Conservation (phyloP, 35 echinoderm and acorn worm species). For the Holothuria glaberrima region DNA sequence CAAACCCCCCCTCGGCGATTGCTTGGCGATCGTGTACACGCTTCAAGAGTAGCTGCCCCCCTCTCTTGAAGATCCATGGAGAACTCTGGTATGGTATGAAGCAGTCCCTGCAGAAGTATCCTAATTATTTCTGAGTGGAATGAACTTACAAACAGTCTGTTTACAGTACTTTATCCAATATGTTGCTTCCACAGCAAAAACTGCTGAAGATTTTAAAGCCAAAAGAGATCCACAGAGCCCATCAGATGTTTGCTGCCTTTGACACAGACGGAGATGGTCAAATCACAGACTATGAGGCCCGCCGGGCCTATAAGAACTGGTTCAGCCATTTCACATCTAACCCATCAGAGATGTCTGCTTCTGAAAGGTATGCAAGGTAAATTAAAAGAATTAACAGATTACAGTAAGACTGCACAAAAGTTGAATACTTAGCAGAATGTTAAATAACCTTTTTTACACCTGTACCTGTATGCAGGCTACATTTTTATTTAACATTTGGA, state of each 20-base stretch:
- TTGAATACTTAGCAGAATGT: too few relatives aligned
- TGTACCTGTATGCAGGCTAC: too few relatives aligned
- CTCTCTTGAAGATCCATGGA: too few relatives aligned
- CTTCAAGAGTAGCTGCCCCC: too few relatives aligned
- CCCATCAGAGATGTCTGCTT: conserved; percentile 64
- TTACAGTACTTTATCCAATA: neutral
- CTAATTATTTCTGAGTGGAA: neutral
- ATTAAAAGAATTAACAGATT: neutral
- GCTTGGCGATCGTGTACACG: too few relatives aligned
- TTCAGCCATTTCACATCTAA: conserved; percentile 75
- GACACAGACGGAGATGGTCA: conserved; percentile 86
- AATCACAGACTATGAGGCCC: conserved; percentile 88
- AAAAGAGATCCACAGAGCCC: conserved; percentile 77
- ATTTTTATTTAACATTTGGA: too few relatives aligned
- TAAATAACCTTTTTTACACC: too few relatives aligned
- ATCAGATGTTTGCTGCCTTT: conserved; percentile 75
- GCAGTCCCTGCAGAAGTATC: neutral
- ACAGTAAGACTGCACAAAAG: neutral
- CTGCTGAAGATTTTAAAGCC: conserved; percentile 64
- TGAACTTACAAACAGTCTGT: neutral
- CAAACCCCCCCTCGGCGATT: too few relatives aligned
- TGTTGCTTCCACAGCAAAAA: conserved; percentile 44
- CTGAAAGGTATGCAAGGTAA: conserved; percentile 74
- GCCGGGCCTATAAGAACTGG: conserved; percentile 81
- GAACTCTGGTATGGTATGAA: too few relatives aligned